phyloP scores from a whole-genome alignment of 2,797 vertebrate genomes.

The Austrolebias charrua region DNA sequence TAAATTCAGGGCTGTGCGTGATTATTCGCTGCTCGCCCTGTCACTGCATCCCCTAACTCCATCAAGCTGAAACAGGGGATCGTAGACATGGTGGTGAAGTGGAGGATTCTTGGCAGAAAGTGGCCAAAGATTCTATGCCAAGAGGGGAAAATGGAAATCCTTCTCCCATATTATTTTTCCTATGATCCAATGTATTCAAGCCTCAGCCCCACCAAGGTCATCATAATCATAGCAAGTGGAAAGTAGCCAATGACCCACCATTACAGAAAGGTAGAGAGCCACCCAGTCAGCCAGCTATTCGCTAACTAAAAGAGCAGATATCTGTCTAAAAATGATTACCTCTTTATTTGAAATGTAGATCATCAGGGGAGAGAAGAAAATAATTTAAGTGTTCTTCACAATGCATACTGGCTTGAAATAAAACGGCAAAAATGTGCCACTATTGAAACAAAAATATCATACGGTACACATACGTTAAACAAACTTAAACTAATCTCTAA shows the following conservation, averaged over 20 bases:
- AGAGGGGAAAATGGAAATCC: slow-evolving; percentile 83
- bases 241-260: slow-evolving; percentile 81
- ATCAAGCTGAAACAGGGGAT: slow-evolving; percentile 49
- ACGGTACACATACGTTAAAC: neutral
- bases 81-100: slow-evolving; percentile 45
- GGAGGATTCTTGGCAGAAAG: slow-evolving; percentile 78
- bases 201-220: slow-evolving; percentile 83
- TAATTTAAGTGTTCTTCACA: slow-evolving; percentile 37
- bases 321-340: slow-evolving; percentile 60
- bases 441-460: neutral
- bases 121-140: slow-evolving; percentile 80
- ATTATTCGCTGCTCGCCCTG: slow-evolving; percentile 70
- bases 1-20: slow-evolving; percentile 77
- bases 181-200: slow-evolving; percentile 86
- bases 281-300: slow-evolving; percentile 70
- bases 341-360: slow-evolving; percentile 71
- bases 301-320: slow-evolving; percentile 50
- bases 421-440: neutral
- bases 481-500: slow-evolving; percentile 23
- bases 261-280: slow-evolving; percentile 78
- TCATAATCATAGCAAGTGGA: slow-evolving; percentile 86
- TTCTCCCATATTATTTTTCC: slow-evolving; percentile 83
- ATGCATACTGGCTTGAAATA: neutral
- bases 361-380: slow-evolving; percentile 36
- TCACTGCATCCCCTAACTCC: slow-evolving; percentile 68